Percentiles rank a stretch among this genome's conserved stretches.
Conservation (phyloP, 2,797 vertebrate species). For the Rhabdomys pumilio region DNA sequence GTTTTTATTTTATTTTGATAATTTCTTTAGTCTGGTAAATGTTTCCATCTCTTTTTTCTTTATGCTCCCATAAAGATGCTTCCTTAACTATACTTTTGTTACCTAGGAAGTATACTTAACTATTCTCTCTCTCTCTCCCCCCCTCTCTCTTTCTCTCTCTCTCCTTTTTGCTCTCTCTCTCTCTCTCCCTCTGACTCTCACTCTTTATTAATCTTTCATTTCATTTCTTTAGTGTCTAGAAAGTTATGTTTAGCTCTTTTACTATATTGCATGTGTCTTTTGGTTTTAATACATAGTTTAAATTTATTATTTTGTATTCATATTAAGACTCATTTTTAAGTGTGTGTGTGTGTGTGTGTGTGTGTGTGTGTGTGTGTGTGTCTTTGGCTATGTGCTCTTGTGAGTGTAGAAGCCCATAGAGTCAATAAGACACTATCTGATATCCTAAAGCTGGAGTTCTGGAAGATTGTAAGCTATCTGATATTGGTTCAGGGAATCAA, state of each 20-base stretch:
- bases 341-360: background rate
- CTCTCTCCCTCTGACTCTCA: too few species aligned
- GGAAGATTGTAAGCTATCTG: background rate
- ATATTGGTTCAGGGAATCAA: background rate
- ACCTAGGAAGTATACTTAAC: background rate
- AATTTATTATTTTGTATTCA: conserved; percentile 22
- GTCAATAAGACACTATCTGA: background rate
- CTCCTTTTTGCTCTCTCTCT: too few species aligned
- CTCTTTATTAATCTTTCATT: conserved; percentile 38
- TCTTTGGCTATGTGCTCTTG: background rate
- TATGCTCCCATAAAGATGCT: background rate
- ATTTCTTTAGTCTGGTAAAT: background rate
- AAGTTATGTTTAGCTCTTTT: background rate
- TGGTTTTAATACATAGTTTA: background rate
- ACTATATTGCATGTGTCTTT: background rate
- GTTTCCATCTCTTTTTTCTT: background rate
- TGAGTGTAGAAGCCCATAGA: background rate
- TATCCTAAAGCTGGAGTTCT: background rate
- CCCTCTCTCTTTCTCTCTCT: too few species aligned
- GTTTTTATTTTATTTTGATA: background rate
- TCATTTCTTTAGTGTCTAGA: background rate
- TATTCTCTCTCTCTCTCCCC: too few species aligned
- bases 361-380: background rate
- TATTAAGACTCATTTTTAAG: background rate
- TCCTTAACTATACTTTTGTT: conserved; percentile 22